Conservation (phyloP, 2,797 vertebrate species). For the Lutjanus campechanus region DNA sequence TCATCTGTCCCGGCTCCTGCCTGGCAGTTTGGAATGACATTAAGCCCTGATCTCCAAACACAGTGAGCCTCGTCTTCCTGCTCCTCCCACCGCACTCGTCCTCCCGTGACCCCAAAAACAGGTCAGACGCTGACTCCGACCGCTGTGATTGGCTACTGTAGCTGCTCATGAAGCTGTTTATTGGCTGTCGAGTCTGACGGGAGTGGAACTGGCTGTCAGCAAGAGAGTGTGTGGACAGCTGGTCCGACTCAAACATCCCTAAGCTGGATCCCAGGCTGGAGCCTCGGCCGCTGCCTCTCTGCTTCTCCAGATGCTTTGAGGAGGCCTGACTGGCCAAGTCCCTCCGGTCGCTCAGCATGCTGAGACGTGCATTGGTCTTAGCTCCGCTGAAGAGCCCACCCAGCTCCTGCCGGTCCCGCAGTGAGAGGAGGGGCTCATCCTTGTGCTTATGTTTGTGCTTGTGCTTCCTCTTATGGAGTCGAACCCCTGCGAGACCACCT, state of each 20-base stretch:
- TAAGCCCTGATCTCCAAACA: slow-evolving; percentile 95
- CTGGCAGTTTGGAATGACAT: slow-evolving; percentile 91
- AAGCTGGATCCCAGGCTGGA: slow-evolving; percentile 84
- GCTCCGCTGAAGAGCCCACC: slow-evolving; percentile 93
- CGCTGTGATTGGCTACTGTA: slow-evolving; percentile 90
- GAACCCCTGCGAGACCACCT: slow-evolving; percentile 88
- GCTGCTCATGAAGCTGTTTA: slow-evolving; percentile 89
- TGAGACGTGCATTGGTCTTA: slow-evolving; percentile 91
- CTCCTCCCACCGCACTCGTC: slow-evolving; percentile 85
- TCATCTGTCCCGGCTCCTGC: slow-evolving; percentile 88
- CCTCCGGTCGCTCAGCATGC: slow-evolving; percentile 88
- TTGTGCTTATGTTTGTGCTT: slow-evolving; percentile 99
- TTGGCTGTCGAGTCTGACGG: slow-evolving; percentile 90
- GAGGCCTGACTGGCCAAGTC: slow-evolving; percentile 87
- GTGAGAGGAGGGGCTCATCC: slow-evolving; percentile 91
- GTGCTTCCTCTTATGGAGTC: slow-evolving; percentile 98
- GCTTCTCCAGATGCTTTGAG: slow-evolving; percentile 94
- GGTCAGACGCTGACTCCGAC: slow-evolving; percentile 82
- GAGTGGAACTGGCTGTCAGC: slow-evolving; percentile 92
- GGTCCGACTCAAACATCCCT: slow-evolving; percentile 91
- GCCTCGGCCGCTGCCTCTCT: slow-evolving; percentile 85
- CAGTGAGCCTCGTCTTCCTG: slow-evolving; percentile 91
- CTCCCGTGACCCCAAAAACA: slow-evolving; percentile 91
- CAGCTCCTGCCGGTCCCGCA: slow-evolving; percentile 91
- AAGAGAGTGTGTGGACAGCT: slow-evolving; percentile 91